Conservation (phyloP, 2,113 vertebrate genomes). For the Edolisoma coerulescens region DNA sequence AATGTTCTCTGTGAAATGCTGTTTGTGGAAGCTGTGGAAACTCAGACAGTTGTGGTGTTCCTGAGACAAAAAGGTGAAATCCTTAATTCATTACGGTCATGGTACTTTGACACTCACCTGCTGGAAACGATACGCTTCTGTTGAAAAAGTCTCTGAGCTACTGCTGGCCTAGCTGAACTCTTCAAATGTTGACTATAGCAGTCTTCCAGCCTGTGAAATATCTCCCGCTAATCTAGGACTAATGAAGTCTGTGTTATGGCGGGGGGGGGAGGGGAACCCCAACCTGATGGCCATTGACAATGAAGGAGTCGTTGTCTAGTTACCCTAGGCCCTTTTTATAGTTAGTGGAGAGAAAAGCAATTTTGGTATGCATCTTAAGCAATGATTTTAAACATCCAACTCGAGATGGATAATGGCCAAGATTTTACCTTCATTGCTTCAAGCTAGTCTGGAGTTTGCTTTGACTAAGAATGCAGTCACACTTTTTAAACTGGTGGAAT, state of each 20-base stretch:
- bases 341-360: not conserved
- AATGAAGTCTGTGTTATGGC: not conserved
- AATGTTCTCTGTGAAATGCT: not conserved
- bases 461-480: not conserved
- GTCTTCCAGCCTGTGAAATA: not conserved
- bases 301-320: not conserved
- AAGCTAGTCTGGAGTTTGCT: not conserved
- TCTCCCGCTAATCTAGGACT: not conserved
- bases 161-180: not conserved
- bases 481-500: not conserved
- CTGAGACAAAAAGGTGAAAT: not conserved
- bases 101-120: not conserved
- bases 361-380: not conserved
- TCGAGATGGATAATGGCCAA: not conserved
- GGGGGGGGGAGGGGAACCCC: fast-evolving
- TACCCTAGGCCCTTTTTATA: not conserved
- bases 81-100: not conserved
- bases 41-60: not conserved
- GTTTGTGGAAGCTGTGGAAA: not conserved
- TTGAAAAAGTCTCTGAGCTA: not conserved
- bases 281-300: not conserved
- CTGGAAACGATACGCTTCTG: not conserved
- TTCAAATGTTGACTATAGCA: not conserved
- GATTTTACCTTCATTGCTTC: not conserved
- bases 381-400: not conserved